phyloP scores from a whole-genome alignment of 1,140 invertebrate genomes.

The Cyclargus thomasi region DNA sequence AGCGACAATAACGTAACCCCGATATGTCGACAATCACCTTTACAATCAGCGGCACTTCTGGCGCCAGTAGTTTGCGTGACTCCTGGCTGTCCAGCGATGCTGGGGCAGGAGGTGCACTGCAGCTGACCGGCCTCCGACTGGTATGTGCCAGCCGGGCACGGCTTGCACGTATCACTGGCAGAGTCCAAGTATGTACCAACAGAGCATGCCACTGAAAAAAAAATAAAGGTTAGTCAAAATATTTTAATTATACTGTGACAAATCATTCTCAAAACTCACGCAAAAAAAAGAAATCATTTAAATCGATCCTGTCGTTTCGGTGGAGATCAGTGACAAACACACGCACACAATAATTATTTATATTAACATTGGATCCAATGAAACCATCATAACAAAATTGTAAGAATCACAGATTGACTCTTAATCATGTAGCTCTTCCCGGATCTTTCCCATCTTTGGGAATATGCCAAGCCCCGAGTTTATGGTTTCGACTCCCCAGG shows the following conservation, averaged over 20 bases:
- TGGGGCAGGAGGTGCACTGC: conserved; percentile 90
- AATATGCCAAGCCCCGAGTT: neutral
- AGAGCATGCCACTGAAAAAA: conserved; percentile 90
- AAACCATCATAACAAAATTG: no score
- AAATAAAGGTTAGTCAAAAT: neutral
- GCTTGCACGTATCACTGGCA: conserved; percentile 84
- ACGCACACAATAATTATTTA: no score
- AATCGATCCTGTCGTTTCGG: no score
- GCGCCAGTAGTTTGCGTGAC: conserved; percentile 92
- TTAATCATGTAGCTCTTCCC: neutral
- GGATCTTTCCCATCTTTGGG: neutral
- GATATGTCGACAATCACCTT: conserved; percentile 73
- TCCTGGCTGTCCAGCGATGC: conserved; percentile 89
- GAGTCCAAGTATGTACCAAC: conserved; percentile 92
- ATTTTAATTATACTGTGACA: no score
- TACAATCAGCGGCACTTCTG: conserved; percentile 90
- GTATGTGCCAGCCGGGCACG: conserved; percentile 93
- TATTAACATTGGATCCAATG: no score
- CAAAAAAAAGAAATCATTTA: no score
- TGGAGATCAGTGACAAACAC: no score
- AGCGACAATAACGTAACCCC: neutral
- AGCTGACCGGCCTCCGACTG: conserved; percentile 95
- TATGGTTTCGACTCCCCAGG: neutral
- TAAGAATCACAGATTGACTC: no score
- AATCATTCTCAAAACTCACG: no score